A percentile compares a stretch with the other conserved stretches of the same genome.
These are phyloP conservation scores for Embidobia sp. DNA, from an alignment of 2,888 invertebrate species.

Conservation along the genomic window DNA sequence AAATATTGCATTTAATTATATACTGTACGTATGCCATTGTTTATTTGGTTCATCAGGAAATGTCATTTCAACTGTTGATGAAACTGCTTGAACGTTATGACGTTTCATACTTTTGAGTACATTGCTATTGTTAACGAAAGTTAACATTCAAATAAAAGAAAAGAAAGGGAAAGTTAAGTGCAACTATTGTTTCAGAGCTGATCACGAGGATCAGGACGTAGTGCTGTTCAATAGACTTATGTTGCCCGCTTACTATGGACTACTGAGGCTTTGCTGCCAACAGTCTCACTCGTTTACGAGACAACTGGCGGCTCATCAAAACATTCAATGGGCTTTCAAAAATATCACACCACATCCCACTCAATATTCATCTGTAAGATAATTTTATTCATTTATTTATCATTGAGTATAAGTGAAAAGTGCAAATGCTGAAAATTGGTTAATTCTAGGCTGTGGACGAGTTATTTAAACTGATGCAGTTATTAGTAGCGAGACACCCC, in stretches of 20 bases:
- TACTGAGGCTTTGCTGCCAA: constrained; percentile 94
- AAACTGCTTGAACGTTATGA: too few species aligned
- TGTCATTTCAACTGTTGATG: too few species aligned
- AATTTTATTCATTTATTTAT: neutral
- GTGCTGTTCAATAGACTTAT: constrained; percentile 96
- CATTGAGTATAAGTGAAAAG: too few species aligned
- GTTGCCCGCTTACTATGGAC: constrained; percentile 95
- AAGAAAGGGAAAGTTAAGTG: too few species aligned
- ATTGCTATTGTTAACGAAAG: too few species aligned
- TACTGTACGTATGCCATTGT: constrained; percentile 87
- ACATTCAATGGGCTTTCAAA: constrained; percentile 98
- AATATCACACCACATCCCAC: constrained; percentile 98
- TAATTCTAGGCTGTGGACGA: constrained; percentile 90
- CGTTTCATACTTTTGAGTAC: too few species aligned
- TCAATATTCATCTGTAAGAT: constrained; percentile 89
- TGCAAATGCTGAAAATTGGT: too few species aligned
- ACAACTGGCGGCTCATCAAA: constrained; percentile 94
- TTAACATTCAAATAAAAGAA: too few species aligned
- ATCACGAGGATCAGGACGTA: constrained; percentile 98
- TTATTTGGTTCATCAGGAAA: too few species aligned
- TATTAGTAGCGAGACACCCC: constrained; percentile 92
- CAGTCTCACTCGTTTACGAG: constrained; percentile 93
- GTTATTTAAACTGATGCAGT: constrained; percentile 93
- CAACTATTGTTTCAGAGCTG: constrained; percentile 92
- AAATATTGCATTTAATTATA: constrained; percentile 98